Percentiles rank a stretch among this genome's conserved stretches.
These are phyloP conservation scores for Tapirus indicus DNA, from an alignment of 2,797 vertebrate genomes.

Conservation along the genomic window DNA sequence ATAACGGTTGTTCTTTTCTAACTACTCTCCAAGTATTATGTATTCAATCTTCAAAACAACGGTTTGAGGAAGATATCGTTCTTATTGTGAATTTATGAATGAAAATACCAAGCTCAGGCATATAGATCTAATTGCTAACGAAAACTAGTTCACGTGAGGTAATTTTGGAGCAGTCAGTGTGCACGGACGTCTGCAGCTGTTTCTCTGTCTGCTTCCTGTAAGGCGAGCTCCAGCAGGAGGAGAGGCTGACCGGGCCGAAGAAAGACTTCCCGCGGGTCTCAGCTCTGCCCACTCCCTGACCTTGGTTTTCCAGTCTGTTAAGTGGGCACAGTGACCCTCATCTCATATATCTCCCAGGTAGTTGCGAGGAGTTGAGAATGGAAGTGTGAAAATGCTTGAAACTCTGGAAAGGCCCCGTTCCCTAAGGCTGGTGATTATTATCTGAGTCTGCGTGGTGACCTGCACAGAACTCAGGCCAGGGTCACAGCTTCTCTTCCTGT, in stretches of 20 bases:
- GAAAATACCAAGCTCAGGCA: neutral
- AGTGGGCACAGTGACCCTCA: neutral
- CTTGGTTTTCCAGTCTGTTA: too few species aligned
- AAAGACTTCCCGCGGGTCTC: too few species aligned
- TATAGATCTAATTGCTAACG: fast-evolving
- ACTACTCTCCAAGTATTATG: neutral
- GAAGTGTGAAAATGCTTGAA: neutral
- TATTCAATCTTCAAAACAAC: neutral
- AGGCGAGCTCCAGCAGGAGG: too few species aligned
- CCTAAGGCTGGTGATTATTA: too few species aligned
- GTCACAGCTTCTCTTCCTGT: fast-evolving
- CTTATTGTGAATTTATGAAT: neutral
- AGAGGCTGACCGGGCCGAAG: neutral
- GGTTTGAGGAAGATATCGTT: neutral
- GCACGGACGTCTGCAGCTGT: fast-evolving
- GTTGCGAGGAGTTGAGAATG: fast-evolving
- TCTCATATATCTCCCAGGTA: too few species aligned
- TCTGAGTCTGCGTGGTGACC: neutral
- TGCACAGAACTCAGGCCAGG: too few species aligned
- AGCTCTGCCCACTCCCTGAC: neutral
- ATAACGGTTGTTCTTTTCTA: fast-evolving
- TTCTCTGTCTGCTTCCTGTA: too few species aligned
- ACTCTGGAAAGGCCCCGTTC: neutral
- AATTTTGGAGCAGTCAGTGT: neutral
- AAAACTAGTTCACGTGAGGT: neutral